Evolutionary conservation across 2,797 vertebrate genomes (phyloP), one percentile per base, ranked within the genome.

Genomic region (Triplophysa yarkandensis): DNA sequence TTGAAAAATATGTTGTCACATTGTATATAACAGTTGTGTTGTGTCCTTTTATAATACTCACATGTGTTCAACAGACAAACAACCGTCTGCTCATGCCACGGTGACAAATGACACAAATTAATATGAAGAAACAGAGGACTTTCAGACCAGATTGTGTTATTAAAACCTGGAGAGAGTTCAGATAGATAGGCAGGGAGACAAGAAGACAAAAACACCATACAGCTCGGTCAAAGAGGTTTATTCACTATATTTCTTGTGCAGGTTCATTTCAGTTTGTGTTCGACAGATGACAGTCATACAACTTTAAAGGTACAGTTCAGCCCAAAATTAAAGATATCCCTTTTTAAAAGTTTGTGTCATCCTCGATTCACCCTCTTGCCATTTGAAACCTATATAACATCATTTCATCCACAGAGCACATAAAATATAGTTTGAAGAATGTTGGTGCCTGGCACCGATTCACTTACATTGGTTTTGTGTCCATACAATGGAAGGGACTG

Each of bases 61-160:
- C 78, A 80, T 80, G 74, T 82, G 81, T 75, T 82, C 57, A 77
- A 71, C 75, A 82, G 80, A 82, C 65, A 75, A 74, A 80, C 57
- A 57, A 48, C 81, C 78, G 71, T 82, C 81, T 82, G 81, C 81
- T 82, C 57, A 36, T 80, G 78, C 78, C 78, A 82, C 23, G 17
- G 71, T 82, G 81, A 82, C 75, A 77, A 82, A 82, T 80, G 81
- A 82, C 75, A 80, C 71, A 80, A 71, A 80, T 82, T 82, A 82
- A 82, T 80, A 72, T 52, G 50, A 72, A 17, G 63, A 71, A 75
- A 77, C 52, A 60, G 71, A 77, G 66, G 75, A 72, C 55, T 62
- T 71, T 44, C 32, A 60, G 65, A 77, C 77, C 81, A 82, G 81
- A 82, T 77, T 82, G 81, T 80, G 78, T 80, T 82, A 82, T 80